phyloP scores from a whole-genome alignment of 2,888 invertebrate genomes.

The Archips crataeganus region DNA sequence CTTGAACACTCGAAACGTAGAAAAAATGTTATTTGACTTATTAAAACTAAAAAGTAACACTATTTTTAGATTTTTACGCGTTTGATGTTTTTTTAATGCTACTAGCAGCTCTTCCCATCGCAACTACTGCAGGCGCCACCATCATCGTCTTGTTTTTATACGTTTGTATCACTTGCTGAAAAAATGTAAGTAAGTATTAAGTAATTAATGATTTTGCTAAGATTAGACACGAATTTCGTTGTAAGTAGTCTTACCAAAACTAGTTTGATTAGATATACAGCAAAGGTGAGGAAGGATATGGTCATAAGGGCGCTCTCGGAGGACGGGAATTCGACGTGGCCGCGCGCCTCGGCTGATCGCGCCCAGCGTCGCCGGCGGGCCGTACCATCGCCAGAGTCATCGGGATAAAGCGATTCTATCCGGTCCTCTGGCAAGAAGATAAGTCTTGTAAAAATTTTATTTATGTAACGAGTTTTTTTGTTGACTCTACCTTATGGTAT shows the following conservation, averaged over 20 bases:
- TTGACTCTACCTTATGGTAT: too few species aligned
- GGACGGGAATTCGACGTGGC: constrained; percentile 91
- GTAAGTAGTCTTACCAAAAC: constrained; percentile 88
- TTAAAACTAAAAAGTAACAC: not conserved
- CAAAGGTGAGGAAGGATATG: constrained; percentile 94
- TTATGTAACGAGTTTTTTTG: too few species aligned
- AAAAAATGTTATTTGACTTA: not conserved
- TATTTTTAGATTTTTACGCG: not conserved
- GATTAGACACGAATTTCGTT: not conserved
- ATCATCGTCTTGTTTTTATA: constrained; percentile 87
- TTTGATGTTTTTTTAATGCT: constrained; percentile 13
- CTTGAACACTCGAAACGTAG: not conserved
- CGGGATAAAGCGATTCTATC: constrained; percentile 80
- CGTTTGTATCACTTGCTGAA: constrained; percentile 89
- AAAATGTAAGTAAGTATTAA: constrained; percentile 48
- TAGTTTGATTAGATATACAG: constrained; percentile 93
- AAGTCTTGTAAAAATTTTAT: too few species aligned
- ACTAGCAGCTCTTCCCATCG: constrained; percentile 64
- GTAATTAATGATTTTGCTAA: not conserved
- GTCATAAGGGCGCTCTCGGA: constrained; percentile 93
- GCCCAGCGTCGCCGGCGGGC: constrained; percentile 55
- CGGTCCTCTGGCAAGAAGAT: constrained; percentile 69
- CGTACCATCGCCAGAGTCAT: constrained; percentile 55
- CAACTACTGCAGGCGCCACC: constrained; percentile 77
- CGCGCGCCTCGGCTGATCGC: constrained; percentile 61